Evolutionary conservation across 2,888 invertebrate genomes (phyloP).

Genomic region (Agriopis leucophaearia): DNA sequence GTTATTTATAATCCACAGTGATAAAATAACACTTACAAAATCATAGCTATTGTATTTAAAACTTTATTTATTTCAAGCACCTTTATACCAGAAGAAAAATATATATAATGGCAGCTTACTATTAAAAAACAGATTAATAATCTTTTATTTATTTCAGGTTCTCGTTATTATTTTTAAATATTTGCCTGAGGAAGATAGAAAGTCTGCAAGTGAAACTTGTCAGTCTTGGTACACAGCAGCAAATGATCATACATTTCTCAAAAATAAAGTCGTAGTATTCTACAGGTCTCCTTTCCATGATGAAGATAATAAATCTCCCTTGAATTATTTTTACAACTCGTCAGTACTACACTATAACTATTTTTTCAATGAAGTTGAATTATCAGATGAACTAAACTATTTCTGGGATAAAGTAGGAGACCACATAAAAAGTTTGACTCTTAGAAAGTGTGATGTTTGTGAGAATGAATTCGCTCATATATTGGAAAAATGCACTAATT

Average conservation of each 20-base stretch:
- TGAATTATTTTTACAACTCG: slow-evolving; percentile 76
- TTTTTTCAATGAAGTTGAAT: slow-evolving; percentile 85
- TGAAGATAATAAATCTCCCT: slow-evolving; percentile 71
- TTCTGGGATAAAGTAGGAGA: slow-evolving; percentile 88
- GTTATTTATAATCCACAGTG: slow-evolving; percentile 33
- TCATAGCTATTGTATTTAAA: not conserved
- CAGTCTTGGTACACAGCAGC: slow-evolving; percentile 89
- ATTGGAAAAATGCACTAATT: slow-evolving; percentile 83
- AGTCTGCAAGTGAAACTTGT: slow-evolving; percentile 88
- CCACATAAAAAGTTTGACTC: slow-evolving; percentile 81
- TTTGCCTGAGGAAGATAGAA: slow-evolving; percentile 88
- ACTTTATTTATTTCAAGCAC: not conserved
- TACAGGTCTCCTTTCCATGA: slow-evolving; percentile 75
- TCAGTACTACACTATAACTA: slow-evolving; percentile 78
- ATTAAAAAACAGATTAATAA: not conserved
- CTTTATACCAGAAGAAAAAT: not conserved
- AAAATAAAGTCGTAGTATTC: slow-evolving; percentile 82
- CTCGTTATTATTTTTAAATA: slow-evolving; percentile 88
- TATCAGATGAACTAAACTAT: slow-evolving; percentile 76
- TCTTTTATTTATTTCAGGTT: slow-evolving; percentile 78
- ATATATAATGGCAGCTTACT: too few species aligned
- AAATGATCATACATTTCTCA: slow-evolving; percentile 86
- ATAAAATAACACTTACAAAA: slow-evolving; percentile 20
- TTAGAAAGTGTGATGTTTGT: slow-evolving; percentile 88
- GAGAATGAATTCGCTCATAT: slow-evolving; percentile 88